A percentile compares a stretch with the other conserved stretches of the same genome.
Conservation (phyloP, 2,113 vertebrate genomes). For the Strix aluco region DNA sequence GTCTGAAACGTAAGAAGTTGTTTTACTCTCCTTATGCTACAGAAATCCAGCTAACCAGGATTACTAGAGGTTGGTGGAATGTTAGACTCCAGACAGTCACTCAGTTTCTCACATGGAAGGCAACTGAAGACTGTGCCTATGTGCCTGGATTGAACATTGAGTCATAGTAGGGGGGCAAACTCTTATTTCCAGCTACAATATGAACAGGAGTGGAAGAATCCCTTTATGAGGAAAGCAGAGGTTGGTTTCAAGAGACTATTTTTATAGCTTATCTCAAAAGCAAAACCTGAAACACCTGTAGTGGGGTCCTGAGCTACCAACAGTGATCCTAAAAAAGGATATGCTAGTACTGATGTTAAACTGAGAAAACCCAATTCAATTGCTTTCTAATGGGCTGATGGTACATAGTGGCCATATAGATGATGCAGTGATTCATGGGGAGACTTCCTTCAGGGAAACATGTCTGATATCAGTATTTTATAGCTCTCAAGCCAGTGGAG, state of each 20-base stretch:
- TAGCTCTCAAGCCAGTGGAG: neutral
- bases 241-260: neutral
- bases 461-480: neutral
- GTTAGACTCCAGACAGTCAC: neutral
- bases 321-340: neutral
- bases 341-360: neutral
- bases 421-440: neutral
- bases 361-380: fast-evolving
- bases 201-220: neutral
- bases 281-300: neutral
- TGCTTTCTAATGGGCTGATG: neutral
- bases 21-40: neutral
- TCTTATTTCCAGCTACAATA: neutral
- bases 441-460: neutral
- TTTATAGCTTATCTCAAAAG: neutral
- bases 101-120: neutral
- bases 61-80: neutral
- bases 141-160: neutral
- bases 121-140: neutral
- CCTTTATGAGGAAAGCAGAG: neutral
- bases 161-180: neutral
- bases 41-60: neutral
- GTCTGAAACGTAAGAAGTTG: neutral
- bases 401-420: fast-evolving
- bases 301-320: neutral